A percentile compares a stretch with the other conserved stretches of the same genome.
Evolutionary conservation across 2,888 invertebrate species (phyloP).

Genomic region (Minunthozetes semirufus): DNA sequence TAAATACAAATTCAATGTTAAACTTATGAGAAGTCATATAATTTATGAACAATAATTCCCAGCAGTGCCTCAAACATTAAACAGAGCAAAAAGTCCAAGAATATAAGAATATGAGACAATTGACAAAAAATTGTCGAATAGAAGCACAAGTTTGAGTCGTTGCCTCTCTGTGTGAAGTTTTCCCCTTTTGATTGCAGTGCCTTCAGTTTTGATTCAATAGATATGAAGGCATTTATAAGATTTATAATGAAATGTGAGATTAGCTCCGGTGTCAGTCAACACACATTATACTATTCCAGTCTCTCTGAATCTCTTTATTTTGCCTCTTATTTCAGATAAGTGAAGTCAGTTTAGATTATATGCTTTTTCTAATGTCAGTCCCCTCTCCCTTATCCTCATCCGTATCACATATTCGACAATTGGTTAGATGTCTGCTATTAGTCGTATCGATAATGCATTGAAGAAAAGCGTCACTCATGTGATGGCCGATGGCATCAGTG

Average conservation of each 20-base stretch:
- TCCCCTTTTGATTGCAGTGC: too few species aligned
- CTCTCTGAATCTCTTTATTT: background rate
- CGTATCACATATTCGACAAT: conserved; percentile 15
- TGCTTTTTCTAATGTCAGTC: background rate
- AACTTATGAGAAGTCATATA: conserved; percentile 16
- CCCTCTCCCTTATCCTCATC: background rate
- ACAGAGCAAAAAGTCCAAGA: background rate
- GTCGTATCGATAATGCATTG: conserved; percentile 16
- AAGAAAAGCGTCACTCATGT: conserved; percentile 10
- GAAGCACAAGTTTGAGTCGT: too few species aligned
- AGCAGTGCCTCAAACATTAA: background rate
- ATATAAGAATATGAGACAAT: background rate
- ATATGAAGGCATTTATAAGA: background rate
- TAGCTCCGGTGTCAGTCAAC: conserved; percentile 25
- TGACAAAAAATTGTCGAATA: too few species aligned
- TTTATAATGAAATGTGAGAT: conserved; percentile 19
- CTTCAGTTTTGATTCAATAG: background rate
- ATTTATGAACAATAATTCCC: conserved; percentile 24
- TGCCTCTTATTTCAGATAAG: background rate
- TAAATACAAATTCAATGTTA: conserved; percentile 18
- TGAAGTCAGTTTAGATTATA: background rate
- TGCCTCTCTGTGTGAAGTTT: too few species aligned
- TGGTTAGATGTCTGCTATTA: background rate
- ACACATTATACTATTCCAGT: background rate
- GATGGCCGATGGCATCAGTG: background rate